Evolutionary conservation across 30 jellyfish, hydroid and myxozoan species (phyloP).

Genomic region (Turritopsis rubra): DNA sequence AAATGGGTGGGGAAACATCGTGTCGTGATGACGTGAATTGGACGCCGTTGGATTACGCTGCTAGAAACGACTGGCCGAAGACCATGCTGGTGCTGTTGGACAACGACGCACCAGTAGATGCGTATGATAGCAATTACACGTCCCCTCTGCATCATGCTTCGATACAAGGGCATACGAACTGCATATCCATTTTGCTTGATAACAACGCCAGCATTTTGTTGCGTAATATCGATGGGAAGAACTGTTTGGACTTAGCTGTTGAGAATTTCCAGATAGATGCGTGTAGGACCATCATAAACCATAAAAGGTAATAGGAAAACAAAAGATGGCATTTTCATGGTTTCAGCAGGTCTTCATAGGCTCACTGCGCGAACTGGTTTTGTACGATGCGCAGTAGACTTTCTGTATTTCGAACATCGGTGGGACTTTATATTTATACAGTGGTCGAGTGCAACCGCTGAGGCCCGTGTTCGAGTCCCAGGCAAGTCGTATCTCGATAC

Average conservation of each 20-base stretch:
- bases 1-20: slow-evolving; percentile 83
- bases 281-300: slow-evolving; percentile 62
- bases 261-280: slow-evolving; percentile 58
- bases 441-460: too few species aligned
- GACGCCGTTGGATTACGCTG: slow-evolving; percentile 96
- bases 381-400: too few species aligned
- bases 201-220: slow-evolving; percentile 62
- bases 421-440: too few species aligned
- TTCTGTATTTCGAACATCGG: too few species aligned
- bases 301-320: slow-evolving; percentile 51
- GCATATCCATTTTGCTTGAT: slow-evolving; percentile 64
- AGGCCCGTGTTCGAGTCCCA: too few species aligned
- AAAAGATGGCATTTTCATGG: too few species aligned
- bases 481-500: too few species aligned
- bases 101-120: slow-evolving; percentile 93
- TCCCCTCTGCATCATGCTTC: slow-evolving; percentile 96
- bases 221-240: slow-evolving; percentile 59
- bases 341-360: too few species aligned
- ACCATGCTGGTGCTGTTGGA: slow-evolving; percentile 64
- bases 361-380: too few species aligned
- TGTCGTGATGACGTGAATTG: slow-evolving; percentile 85
- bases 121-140: slow-evolving; percentile 64
- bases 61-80: slow-evolving; percentile 72
- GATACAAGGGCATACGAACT: slow-evolving; percentile 76
- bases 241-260: slow-evolving; percentile 66